Evolutionary conservation across 2,888 invertebrate species (phyloP), one percentile per base, ranked within the genome.

Genomic region (Leptarthrus brevirostris): DNA sequence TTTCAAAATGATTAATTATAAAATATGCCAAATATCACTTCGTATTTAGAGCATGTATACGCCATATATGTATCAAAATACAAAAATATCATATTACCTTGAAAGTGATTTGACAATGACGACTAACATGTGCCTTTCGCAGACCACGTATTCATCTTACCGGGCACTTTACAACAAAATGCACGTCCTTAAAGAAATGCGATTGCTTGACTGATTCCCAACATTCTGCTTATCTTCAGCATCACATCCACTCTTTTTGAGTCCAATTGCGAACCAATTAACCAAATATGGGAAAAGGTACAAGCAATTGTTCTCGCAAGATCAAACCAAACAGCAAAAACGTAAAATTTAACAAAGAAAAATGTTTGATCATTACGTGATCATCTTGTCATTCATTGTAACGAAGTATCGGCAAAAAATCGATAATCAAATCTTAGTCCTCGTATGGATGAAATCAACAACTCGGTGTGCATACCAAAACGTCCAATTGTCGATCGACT

Each of bases 351-450:
- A 44, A 10, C n/a, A 58, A 72, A 72, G 72, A 72, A 72, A 56
- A 72, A 72, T 72, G 56, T 58, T 72, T 30, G 24, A 72, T 56
- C 72, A 72, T 72, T 72, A 72, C 72, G 72, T 44, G 44, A 72
- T 72, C 72, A 72, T 72, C 72, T 40, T 72, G 72, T 72, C 72
- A 72, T 72, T 72, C 72, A 72, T 58, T 72, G 72, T 58, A 72
- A 56, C 72, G 18, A 72, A 47, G 56, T 56, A 72, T 72, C 56
- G 20, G 53, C 49, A 71, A 71, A 71, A 53, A 22, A 54, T 40
- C 54, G 24, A 24, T 40, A 54, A 54, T 53, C 52, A 52, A 54
- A 71, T 54, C 71, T 14, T 5, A 36, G 26, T 24, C 40, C 58
- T 56, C n/a, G 47, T 30, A 72, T 26, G 56, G 56, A 14, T n/a